Percentiles rank a stretch among this genome's conserved stretches.
These are phyloP conservation scores for Tenebrosternarchus preto DNA, from an alignment of 2,113 vertebrate species.

Conservation along the genomic window DNA sequence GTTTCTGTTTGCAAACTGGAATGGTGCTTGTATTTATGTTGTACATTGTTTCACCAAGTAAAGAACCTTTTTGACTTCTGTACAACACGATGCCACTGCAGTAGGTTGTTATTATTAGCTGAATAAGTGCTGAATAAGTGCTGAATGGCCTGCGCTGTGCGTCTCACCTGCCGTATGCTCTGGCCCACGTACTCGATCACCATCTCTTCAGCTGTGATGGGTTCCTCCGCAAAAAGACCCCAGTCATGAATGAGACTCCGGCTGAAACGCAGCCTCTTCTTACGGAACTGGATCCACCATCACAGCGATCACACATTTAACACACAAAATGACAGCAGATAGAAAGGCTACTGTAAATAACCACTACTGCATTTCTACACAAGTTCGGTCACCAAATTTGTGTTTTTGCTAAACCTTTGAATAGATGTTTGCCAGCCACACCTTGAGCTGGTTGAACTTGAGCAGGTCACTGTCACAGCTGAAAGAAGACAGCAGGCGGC, in stretches of 20 bases:
- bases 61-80: too few relatives aligned
- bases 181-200: constrained; percentile 98
- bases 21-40: too few relatives aligned
- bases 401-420: too few relatives aligned
- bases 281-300: constrained; percentile 82
- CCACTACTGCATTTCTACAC: too few relatives aligned
- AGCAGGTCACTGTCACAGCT: constrained; percentile 96
- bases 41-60: too few relatives aligned
- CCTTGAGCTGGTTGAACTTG: constrained; percentile 99
- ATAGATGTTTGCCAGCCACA: constrained; percentile 51
- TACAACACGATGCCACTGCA: too few relatives aligned
- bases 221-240: constrained; percentile 98
- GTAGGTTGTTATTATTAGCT: too few relatives aligned
- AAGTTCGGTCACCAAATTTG: too few relatives aligned
- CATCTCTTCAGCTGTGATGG: constrained; percentile 96
- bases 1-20: background rate
- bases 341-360: too few relatives aligned
- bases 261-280: constrained; percentile 92
- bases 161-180: constrained; percentile 90
- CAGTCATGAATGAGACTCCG: constrained; percentile 98
- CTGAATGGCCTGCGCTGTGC: background rate
- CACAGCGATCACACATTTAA: background rate
- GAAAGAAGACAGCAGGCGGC: constrained; percentile 92
- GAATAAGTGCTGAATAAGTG: too few relatives aligned
- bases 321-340: too few relatives aligned